Percentiles rank a stretch among this genome's conserved stretches.
Evolutionary conservation across 2,888 invertebrate genomes (phyloP).

Genomic region (Drosophila bunnanda): DNA sequence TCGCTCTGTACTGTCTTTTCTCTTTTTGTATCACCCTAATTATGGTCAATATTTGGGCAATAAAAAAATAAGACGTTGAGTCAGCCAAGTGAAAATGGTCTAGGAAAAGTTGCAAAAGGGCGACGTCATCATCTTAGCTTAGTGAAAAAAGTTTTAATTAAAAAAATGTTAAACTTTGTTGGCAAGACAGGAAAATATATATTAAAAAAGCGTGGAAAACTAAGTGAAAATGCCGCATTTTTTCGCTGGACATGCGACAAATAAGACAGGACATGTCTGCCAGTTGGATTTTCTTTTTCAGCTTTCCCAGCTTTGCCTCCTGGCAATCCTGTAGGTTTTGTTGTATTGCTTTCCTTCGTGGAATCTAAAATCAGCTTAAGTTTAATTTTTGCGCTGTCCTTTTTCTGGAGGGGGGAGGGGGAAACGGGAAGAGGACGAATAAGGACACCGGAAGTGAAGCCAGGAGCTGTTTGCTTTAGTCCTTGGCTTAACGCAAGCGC

Average conservation of each 20-base stretch:
- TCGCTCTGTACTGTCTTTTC: conserved; percentile 40
- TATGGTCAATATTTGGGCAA: conserved; percentile 73
- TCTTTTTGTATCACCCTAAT: conserved; percentile 70
- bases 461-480: conserved; percentile 14
- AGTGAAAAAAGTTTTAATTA: conserved; percentile 68
- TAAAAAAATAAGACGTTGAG: conserved; percentile 53
- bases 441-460: conserved; percentile 27
- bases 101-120: conserved; percentile 37
- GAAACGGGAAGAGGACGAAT: not conserved
- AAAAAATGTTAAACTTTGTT: conserved; percentile 54
- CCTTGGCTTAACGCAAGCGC: conserved; percentile 14
- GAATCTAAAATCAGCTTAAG: conserved; percentile 74
- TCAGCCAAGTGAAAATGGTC: conserved; percentile 32
- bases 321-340: conserved; percentile 44
- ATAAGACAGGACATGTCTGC: conserved; percentile 43
- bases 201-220: conserved; percentile 31
- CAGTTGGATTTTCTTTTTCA: conserved; percentile 21
- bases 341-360: conserved; percentile 28
- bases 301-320: not conserved
- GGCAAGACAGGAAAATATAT: conserved; percentile 10
- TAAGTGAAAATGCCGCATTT: conserved; percentile 47
- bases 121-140: conserved; percentile 42
- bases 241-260: conserved; percentile 32
- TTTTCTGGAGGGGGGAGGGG: conserved; percentile 13
- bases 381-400: conserved; percentile 62